Percentiles rank a stretch among this genome's conserved stretches.
These are phyloP conservation scores for Bambusicola thoracicus DNA, from an alignment of 2,113 vertebrate species.

Conservation along the genomic window DNA sequence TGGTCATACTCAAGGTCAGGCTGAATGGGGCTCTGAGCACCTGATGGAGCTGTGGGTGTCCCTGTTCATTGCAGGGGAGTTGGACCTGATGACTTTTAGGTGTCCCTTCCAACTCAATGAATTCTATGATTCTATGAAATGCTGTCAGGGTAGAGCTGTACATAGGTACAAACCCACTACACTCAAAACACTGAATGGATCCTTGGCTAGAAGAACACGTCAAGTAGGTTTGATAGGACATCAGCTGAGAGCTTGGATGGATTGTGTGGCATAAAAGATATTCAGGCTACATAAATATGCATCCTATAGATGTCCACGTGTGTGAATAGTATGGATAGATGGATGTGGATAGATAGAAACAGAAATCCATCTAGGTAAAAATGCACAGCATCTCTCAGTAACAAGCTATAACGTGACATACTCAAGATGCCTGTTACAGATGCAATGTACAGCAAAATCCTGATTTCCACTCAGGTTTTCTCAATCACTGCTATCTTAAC, in stretches of 20 bases:
- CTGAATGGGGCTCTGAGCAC: too few relatives aligned
- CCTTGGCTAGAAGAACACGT: not conserved
- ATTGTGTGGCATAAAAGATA: not conserved
- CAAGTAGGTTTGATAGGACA: not conserved
- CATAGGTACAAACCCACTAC: not conserved
- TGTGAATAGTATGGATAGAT: fast-evolving
- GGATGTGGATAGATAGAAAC: not conserved
- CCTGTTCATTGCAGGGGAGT: too few relatives aligned
- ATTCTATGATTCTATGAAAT: not conserved
- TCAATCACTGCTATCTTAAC: constrained; percentile 72
- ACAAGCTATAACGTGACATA: not conserved
- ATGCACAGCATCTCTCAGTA: not conserved
- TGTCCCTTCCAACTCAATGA: too few relatives aligned
- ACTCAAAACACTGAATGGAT: not conserved
- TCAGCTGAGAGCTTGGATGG: not conserved
- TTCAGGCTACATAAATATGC: not conserved
- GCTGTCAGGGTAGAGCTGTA: not conserved
- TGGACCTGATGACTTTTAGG: too few relatives aligned
- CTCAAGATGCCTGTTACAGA: not conserved
- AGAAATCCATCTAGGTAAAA: not conserved
- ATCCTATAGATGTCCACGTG: not conserved
- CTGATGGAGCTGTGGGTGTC: too few relatives aligned
- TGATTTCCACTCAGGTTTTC: constrained; percentile 45
- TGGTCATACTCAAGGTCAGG: too few relatives aligned
- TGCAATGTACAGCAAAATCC: not conserved